Conservation (phyloP, 2,113 vertebrate genomes). For the Hippolais icterina region DNA sequence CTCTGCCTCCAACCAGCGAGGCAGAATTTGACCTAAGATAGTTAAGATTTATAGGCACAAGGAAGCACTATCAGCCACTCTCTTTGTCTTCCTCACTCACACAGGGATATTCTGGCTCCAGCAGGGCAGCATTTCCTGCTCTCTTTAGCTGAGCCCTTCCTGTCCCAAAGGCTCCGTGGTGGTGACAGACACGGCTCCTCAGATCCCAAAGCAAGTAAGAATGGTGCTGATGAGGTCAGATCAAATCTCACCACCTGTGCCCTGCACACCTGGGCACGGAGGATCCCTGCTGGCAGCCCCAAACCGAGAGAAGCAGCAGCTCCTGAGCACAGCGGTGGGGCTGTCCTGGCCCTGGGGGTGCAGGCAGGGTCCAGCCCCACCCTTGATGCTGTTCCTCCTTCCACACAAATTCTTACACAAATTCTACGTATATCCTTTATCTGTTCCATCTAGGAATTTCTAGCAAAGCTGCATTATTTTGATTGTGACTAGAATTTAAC, state of each 20-base stretch:
- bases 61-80: not conserved
- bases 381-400: not conserved
- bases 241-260: not conserved
- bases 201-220: not conserved
- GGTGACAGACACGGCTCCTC: accelerated
- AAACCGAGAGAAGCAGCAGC: not conserved
- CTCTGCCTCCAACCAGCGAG: not conserved
- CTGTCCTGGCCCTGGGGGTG: not conserved
- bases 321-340: not conserved
- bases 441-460: no score
- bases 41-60: not conserved
- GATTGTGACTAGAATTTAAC: no score
- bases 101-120: not conserved
- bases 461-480: no score
- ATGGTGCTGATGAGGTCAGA: not conserved
- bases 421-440: no score
- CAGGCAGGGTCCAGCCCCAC: not conserved
- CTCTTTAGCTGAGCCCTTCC: not conserved
- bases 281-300: not conserved
- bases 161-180: accelerated
- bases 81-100: not conserved
- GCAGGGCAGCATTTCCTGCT: not conserved
- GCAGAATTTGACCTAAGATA: not conserved
- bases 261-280: not conserved
- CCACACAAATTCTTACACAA: accelerated